These are phyloP conservation scores for Epistrophe eligans DNA, from an alignment of 2,888 invertebrate genomes.

Conservation along the genomic window DNA sequence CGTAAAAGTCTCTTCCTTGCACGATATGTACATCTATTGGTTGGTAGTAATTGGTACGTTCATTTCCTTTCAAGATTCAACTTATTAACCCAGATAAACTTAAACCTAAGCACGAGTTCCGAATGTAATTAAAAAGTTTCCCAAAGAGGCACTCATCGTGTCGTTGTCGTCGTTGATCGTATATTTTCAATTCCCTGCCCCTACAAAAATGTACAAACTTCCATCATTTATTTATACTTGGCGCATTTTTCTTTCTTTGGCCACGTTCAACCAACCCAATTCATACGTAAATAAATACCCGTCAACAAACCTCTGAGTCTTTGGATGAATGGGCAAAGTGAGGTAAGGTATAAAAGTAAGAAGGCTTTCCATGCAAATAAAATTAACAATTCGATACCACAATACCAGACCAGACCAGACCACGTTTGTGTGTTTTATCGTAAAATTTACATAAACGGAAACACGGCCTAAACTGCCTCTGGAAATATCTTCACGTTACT, in stretches of 20 bases:
- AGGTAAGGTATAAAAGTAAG: neutral
- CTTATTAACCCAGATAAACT: constrained; percentile 58
- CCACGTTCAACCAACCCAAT: constrained; percentile 19
- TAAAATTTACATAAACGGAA: constrained; percentile 64
- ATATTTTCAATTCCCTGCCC: neutral
- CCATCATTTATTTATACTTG: constrained; percentile 30
- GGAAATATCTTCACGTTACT: constrained; percentile 57
- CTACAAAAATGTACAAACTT: constrained; percentile 3
- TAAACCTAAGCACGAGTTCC: constrained; percentile 46
- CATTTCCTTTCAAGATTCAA: constrained; percentile 35
- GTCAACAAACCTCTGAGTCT: neutral
- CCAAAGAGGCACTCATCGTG: constrained; percentile 35
- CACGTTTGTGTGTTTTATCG: constrained; percentile 58
- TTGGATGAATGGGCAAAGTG: neutral
- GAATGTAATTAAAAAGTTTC: constrained; percentile 58
- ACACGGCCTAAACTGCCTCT: constrained; percentile 50
- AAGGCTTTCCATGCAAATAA: constrained; percentile 30
- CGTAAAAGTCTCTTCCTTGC: constrained; percentile 3
- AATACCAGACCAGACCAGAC: constrained; percentile 43
- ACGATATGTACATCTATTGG: constrained; percentile 10
- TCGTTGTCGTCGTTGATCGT: neutral
- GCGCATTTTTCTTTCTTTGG: constrained; percentile 53
- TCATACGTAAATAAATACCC: neutral
- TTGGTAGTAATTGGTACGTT: neutral
- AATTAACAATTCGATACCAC: constrained; percentile 50